phyloP scores from a whole-genome alignment of 2,113 vertebrate species.

The Oncorhynchus tshawytscha region DNA sequence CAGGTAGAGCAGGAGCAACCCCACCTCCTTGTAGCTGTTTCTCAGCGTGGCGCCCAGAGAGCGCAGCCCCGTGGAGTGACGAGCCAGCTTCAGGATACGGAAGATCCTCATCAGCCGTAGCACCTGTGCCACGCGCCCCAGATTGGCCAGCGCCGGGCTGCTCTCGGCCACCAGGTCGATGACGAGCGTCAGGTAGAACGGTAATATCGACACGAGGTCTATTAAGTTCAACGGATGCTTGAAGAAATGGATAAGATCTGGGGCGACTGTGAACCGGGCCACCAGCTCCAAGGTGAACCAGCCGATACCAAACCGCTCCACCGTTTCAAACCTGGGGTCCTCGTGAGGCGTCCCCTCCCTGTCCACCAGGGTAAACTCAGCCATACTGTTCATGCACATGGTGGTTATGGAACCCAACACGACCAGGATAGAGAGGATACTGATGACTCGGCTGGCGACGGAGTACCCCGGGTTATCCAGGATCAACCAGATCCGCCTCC shows the following conservation, averaged over 20 bases:
- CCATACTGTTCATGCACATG: constrained; percentile 97
- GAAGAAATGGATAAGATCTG: constrained; percentile 89
- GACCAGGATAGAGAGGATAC: constrained; percentile 90
- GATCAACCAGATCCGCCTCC: constrained; percentile 90
- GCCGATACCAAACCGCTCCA: constrained; percentile 94
- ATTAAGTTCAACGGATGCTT: constrained; percentile 91
- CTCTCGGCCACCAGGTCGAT: constrained; percentile 93
- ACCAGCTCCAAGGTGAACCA: constrained; percentile 97
- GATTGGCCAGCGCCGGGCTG: constrained; percentile 85
- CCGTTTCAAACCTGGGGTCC: constrained; percentile 89
- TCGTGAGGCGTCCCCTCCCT: constrained; percentile 78
- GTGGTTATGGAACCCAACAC: constrained; percentile 93
- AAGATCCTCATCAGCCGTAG: constrained; percentile 95
- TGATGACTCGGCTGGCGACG: constrained; percentile 87
- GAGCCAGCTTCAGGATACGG: constrained; percentile 93
- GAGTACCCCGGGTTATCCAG: constrained; percentile 96
- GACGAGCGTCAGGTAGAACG: constrained; percentile 92
- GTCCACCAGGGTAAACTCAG: constrained; percentile 84
- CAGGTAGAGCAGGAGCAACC: constrained; percentile 91
- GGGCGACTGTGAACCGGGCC: constrained; percentile 87
- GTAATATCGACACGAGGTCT: constrained; percentile 93
- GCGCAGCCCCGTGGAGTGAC: constrained; percentile 95
- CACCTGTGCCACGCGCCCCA: constrained; percentile 93
- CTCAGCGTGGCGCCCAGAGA: constrained; percentile 93
- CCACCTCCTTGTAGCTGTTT: constrained; percentile 96